phyloP scores from a whole-genome alignment of 1,140 invertebrate species.

The Tribolium madens region DNA sequence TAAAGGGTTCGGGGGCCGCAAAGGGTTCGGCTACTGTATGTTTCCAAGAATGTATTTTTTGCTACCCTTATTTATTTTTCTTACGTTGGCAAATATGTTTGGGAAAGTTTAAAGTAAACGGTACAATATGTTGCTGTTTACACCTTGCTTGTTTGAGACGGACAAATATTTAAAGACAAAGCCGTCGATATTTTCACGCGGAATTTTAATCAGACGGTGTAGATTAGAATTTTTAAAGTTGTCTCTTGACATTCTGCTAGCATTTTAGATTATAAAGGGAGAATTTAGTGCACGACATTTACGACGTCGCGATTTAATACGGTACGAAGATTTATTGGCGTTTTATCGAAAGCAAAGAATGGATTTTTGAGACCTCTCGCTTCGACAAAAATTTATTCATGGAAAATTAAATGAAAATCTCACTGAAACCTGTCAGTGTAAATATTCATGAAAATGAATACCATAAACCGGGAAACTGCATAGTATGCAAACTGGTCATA shows the following conservation, averaged over 20 bases:
- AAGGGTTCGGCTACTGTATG: constrained; percentile 39
- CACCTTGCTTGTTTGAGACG: constrained; percentile 23
- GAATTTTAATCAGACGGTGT: background rate
- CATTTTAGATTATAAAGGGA: constrained; percentile 44
- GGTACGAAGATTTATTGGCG: constrained; percentile 41
- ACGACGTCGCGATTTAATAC: constrained; percentile 41
- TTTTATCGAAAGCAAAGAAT: constrained; percentile 41
- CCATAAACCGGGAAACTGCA: constrained; percentile 16
- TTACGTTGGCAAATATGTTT: constrained; percentile 25
- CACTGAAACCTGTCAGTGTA: background rate
- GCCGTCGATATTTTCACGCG: background rate
- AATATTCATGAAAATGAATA: constrained; percentile 29
- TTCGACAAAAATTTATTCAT: constrained; percentile 20
- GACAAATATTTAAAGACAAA: constrained; percentile 40
- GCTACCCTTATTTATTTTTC: constrained; percentile 36
- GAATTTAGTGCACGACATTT: constrained; percentile 44
- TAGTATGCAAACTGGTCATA: constrained; percentile 1
- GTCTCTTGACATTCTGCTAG: constrained; percentile 35
- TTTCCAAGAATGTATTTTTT: constrained; percentile 15
- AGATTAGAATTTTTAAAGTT: background rate
- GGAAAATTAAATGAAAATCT: constrained; percentile 20
- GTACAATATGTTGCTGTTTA: constrained; percentile 39
- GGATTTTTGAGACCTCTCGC: constrained; percentile 1
- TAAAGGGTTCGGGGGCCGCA: constrained; percentile 26
- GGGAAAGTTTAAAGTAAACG: constrained; percentile 27